These are phyloP conservation scores for Sisyra nigra DNA, from an alignment of 2,888 invertebrate genomes.

Conservation along the genomic window DNA sequence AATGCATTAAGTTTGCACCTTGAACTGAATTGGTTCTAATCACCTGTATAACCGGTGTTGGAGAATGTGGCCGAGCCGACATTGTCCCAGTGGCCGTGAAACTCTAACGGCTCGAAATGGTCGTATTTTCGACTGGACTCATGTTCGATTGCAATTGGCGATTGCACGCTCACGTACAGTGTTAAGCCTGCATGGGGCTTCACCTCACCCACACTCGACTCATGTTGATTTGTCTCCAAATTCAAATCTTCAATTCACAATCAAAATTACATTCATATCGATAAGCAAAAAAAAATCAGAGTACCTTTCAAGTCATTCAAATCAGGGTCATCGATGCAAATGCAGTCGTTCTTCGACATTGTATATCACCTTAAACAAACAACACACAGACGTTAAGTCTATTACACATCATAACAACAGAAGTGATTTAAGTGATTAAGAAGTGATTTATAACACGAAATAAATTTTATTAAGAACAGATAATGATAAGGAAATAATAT, in stretches of 20 bases:
- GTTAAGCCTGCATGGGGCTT: slow-evolving; percentile 2
- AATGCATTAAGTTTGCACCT: not conserved
- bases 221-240: slow-evolving; percentile 2
- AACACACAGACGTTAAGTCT: no score
- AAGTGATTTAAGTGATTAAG: no score
- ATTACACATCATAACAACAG: no score
- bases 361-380: no score
- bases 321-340: slow-evolving; percentile 3
- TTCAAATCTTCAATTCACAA: slow-evolving; percentile 1
- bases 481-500: no score
- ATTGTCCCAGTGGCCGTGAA: slow-evolving; percentile 42
- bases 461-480: no score
- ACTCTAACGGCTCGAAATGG: slow-evolving; percentile 33
- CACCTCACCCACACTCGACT: not conserved
- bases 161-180: slow-evolving; percentile 30
- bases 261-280: no score
- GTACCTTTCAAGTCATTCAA: slow-evolving; percentile 4
- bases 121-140: slow-evolving; percentile 25
- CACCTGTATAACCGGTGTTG: slow-evolving; percentile 54
- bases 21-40: slow-evolving; percentile 5
- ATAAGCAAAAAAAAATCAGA: not conserved
- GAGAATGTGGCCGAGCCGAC: slow-evolving; percentile 37
- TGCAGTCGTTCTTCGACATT: slow-evolving; percentile 3
- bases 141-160: slow-evolving; percentile 44
- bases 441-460: no score